Conservation (phyloP, 2,113 vertebrate species). For the Megaptera novaeangliae region DNA sequence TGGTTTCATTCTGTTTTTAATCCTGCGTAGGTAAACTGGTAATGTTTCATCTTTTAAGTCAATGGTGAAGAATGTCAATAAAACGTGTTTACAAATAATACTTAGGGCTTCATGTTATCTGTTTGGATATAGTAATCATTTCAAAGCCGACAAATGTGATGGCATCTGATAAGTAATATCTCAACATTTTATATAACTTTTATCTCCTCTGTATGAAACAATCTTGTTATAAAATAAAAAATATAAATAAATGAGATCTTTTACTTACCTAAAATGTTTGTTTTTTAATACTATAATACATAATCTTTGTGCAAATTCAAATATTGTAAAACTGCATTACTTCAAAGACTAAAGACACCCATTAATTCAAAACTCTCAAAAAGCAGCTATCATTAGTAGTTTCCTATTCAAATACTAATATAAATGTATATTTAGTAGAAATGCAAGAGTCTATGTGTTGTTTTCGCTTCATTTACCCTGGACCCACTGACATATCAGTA, state of each 20-base stretch:
- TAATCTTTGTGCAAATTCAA: neutral
- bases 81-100: slow-evolving; percentile 56
- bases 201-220: slow-evolving; percentile 55
- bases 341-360: neutral
- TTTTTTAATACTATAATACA: neutral
- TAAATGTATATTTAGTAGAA: neutral
- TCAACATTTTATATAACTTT: slow-evolving; percentile 21
- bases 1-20: slow-evolving; percentile 14
- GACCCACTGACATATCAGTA: neutral
- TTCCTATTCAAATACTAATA: neutral
- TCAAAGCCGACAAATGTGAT: slow-evolving; percentile 39
- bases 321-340: neutral
- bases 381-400: neutral
- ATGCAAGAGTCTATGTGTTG: neutral
- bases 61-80: slow-evolving; percentile 37
- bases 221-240: slow-evolving; percentile 47
- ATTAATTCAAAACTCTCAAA: neutral
- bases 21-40: neutral
- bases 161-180: slow-evolving; percentile 29
- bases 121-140: slow-evolving; percentile 29
- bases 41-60: slow-evolving; percentile 43
- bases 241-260: neutral
- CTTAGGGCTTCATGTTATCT: slow-evolving; percentile 56
- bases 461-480: neutral
- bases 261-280: neutral